phyloP scores from a whole-genome alignment of 2,113 vertebrate species.

The Eulemur macaco region DNA sequence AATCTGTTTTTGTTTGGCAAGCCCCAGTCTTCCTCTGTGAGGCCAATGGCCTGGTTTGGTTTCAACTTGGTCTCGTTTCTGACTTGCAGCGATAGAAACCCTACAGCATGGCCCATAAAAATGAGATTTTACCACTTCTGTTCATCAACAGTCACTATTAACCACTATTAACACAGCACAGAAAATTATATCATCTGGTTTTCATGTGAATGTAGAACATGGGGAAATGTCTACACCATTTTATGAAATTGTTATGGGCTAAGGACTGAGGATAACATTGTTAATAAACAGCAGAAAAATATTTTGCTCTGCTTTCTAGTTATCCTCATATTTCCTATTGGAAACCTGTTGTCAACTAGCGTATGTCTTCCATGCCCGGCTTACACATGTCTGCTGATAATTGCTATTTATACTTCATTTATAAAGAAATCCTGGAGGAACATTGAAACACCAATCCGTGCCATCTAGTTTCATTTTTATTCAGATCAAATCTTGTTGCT shows the following conservation, averaged over 20 bases:
- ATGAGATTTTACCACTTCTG: background rate
- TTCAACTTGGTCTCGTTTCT: constrained; percentile 26
- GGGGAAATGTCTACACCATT: constrained; percentile 47
- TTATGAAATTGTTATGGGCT: constrained; percentile 69
- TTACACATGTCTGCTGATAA: constrained; percentile 62
- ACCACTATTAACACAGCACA: background rate
- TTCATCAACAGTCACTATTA: background rate
- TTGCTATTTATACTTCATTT: constrained; percentile 73
- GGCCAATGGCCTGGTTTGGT: background rate
- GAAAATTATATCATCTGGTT: constrained; percentile 25
- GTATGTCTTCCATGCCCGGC: constrained; percentile 51
- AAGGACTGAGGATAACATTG: constrained; percentile 58
- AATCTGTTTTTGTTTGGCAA: constrained; percentile 15
- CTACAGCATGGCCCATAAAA: background rate
- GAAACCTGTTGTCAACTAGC: constrained; percentile 57
- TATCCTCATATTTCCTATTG: constrained; percentile 52
- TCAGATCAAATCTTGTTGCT: constrained; percentile 43
- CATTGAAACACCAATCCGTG: constrained; percentile 31
- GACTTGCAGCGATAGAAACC: background rate
- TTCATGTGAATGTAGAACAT: constrained; percentile 41
- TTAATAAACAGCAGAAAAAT: constrained; percentile 69
- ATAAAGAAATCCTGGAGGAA: constrained; percentile 59
- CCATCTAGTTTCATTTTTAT: constrained; percentile 63
- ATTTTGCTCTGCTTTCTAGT: constrained; percentile 67
- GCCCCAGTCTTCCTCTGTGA: background rate